Conservation (phyloP, 2,797 vertebrate genomes). For the Helicolenus hilgendorfi region DNA sequence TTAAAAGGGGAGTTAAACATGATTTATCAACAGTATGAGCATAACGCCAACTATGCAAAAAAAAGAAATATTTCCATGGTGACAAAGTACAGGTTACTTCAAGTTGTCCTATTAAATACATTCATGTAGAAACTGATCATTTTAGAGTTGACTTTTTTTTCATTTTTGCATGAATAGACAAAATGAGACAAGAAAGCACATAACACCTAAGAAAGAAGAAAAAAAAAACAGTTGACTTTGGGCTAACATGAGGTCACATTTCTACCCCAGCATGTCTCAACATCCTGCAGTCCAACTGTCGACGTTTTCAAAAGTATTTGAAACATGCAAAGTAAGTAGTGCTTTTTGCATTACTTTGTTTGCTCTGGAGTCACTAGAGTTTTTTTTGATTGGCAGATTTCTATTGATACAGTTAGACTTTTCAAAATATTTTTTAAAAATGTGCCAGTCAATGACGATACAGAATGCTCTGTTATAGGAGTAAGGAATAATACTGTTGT, state of each 20-base stretch:
- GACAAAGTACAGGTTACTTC: background rate
- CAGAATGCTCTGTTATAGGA: background rate
- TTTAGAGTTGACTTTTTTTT: background rate
- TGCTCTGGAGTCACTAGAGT: background rate
- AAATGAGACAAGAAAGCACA: background rate
- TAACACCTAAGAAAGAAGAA: background rate
- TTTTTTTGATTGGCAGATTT: background rate
- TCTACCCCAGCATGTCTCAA: slow-evolving; percentile 6
- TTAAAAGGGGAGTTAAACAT: slow-evolving; percentile 1
- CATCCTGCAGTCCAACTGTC: slow-evolving; percentile 8
- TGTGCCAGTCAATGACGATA: background rate
- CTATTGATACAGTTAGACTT: background rate
- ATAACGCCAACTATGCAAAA: background rate
- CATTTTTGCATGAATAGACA: background rate
- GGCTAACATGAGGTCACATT: background rate
- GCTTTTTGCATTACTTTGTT: background rate
- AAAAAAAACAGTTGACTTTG: background rate
- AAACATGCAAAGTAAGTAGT: slow-evolving; percentile 9
- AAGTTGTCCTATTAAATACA: background rate
- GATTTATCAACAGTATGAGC: background rate
- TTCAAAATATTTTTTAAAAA: background rate
- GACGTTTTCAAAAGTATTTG: slow-evolving; percentile 12
- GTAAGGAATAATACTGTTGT: background rate
- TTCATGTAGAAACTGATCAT: background rate
- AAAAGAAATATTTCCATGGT: background rate